phyloP scores from a whole-genome alignment of 2,888 invertebrate genomes.

The Eulithis prunata region DNA sequence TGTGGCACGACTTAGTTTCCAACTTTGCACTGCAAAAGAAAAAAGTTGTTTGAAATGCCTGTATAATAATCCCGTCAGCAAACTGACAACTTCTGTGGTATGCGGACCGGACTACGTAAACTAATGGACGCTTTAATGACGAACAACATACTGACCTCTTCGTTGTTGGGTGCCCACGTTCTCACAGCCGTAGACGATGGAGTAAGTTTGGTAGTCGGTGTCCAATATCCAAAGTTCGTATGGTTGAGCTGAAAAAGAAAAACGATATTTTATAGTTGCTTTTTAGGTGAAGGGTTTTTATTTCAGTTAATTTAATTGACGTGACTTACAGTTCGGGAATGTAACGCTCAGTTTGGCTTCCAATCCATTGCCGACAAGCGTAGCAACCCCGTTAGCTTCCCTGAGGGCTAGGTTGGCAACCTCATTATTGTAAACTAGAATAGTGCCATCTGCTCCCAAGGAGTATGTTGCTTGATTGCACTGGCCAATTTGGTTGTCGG shows the following conservation, averaged over 20 bases:
- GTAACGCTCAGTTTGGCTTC: slow-evolving; percentile 81
- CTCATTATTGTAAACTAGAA: slow-evolving; percentile 57
- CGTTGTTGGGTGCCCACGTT: slow-evolving; percentile 55
- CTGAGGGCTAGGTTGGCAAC: slow-evolving; percentile 71
- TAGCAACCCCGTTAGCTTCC: slow-evolving; percentile 78
- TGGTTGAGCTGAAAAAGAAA: slow-evolving; percentile 43
- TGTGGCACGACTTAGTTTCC: slow-evolving; percentile 60
- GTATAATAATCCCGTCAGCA: too few relatives aligned
- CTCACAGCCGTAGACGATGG: slow-evolving; percentile 86
- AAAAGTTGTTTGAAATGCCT: neutral
- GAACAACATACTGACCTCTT: slow-evolving; percentile 42
- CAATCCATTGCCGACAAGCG: slow-evolving; percentile 23
- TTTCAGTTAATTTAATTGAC: neutral
- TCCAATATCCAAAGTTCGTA: slow-evolving; percentile 57
- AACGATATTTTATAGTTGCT: neutral
- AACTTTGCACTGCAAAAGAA: slow-evolving; percentile 59
- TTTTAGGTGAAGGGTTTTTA: too few relatives aligned
- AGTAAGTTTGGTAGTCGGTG: slow-evolving; percentile 85
- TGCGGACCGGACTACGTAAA: too few relatives aligned
- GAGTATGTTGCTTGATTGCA: slow-evolving; percentile 85
- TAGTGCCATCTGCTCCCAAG: slow-evolving; percentile 49
- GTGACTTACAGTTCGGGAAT: slow-evolving; percentile 56
- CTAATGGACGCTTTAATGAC: too few relatives aligned
- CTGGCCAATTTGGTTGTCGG: slow-evolving; percentile 83
- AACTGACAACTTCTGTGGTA: too few relatives aligned